A percentile compares a stretch with the other conserved stretches of the same genome.
Evolutionary conservation across 2,888 invertebrate species (phyloP).

Genomic region (Thecophora atra): DNA sequence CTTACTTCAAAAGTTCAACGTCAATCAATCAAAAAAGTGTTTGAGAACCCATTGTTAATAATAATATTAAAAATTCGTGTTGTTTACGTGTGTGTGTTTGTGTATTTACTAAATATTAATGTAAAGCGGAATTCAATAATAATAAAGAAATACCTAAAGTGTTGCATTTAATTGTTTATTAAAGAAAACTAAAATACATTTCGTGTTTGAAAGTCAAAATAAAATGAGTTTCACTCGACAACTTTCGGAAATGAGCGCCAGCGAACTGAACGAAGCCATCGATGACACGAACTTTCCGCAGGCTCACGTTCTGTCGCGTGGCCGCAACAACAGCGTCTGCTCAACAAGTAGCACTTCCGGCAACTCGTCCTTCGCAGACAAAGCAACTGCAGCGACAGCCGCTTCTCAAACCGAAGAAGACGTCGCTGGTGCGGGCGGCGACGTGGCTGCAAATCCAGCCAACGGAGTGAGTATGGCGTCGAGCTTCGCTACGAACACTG

Average conservation of each 20-base stretch:
- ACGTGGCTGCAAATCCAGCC: slow-evolving; percentile 19
- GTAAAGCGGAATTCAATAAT: slow-evolving; percentile 10
- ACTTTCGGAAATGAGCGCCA: slow-evolving; percentile 64
- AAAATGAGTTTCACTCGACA: slow-evolving; percentile 62
- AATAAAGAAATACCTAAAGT: not conserved
- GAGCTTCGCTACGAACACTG: not conserved
- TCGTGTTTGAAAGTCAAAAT: not conserved
- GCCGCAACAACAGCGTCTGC: slow-evolving; percentile 64
- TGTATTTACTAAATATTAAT: slow-evolving; percentile 4
- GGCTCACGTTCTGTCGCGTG: slow-evolving; percentile 63
- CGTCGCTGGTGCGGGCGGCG: slow-evolving; percentile 32
- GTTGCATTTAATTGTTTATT: not conserved
- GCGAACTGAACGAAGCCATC: slow-evolving; percentile 65
- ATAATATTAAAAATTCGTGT: not conserved
- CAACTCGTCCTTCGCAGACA: not conserved
- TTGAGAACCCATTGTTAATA: slow-evolving; percentile 7
- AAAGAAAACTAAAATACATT: not conserved
- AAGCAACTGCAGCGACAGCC: not conserved
- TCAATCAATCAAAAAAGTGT: slow-evolving; percentile 21
- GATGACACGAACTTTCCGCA: slow-evolving; percentile 67
- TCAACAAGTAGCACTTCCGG: slow-evolving; percentile 62
- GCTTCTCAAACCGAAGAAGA: not conserved
- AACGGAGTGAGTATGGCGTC: slow-evolving; percentile 29
- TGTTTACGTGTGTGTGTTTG: not conserved
- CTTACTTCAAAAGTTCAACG: slow-evolving; percentile 20